phyloP scores from a whole-genome alignment of 2,797 vertebrate species.

The Erethizon dorsatum region DNA sequence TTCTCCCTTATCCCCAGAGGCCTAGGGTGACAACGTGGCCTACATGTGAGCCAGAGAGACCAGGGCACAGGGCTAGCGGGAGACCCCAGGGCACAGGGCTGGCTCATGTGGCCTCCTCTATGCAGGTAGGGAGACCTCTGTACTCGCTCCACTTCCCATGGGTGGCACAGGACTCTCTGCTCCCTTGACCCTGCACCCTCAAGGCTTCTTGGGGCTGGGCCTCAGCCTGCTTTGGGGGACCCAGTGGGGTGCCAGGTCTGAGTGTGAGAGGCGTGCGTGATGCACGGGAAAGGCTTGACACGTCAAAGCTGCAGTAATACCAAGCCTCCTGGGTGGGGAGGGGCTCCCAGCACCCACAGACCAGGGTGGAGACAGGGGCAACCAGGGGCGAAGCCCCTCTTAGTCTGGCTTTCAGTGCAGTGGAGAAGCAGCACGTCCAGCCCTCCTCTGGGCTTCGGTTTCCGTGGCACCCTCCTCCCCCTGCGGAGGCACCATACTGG shows the following conservation, averaged over 20 bases:
- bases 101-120: not conserved
- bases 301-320: rapidly evolving
- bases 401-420: rapidly evolving
- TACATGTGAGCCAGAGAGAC: not conserved
- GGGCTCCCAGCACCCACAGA: rapidly evolving
- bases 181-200: not conserved
- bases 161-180: rapidly evolving
- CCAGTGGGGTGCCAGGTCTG: rapidly evolving
- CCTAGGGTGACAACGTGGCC: too few species aligned
- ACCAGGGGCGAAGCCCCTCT: too few species aligned
- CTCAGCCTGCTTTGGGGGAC: not conserved
- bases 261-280: not conserved
- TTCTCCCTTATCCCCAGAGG: not conserved
- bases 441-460: not conserved
- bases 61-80: rapidly evolving
- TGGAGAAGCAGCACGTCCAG: rapidly evolving
- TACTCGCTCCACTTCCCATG: rapidly evolving
- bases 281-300: rapidly evolving
- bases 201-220: rapidly evolving
- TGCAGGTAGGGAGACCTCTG: not conserved
- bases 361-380: rapidly evolving
- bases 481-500: not conserved
- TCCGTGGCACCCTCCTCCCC: not conserved
- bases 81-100: not conserved
- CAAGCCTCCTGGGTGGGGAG: too few species aligned